Conservation (phyloP, 2,797 vertebrate species). For the Molossus molossus region DNA sequence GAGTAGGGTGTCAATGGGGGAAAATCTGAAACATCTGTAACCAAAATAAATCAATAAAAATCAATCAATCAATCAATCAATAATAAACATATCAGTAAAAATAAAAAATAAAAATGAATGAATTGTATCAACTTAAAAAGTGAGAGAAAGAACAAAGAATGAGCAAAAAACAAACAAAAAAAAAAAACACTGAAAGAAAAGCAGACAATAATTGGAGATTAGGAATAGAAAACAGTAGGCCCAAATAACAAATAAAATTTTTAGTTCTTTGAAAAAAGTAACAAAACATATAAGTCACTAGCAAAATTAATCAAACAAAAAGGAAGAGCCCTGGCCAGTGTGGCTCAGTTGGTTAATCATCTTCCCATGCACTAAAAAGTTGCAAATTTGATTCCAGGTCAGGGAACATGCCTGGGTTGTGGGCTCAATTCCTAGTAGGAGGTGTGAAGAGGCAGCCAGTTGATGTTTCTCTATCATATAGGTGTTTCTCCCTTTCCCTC, state of each 20-base stretch:
- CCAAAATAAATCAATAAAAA: no score
- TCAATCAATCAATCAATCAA: no score
- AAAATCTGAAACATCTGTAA: no score
- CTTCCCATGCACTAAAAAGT: neutral
- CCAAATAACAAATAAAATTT: slow-evolving; percentile 37
- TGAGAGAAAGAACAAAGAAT: slow-evolving; percentile 28
- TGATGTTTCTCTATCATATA: neutral
- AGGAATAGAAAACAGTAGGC: neutral
- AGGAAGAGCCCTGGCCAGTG: neutral
- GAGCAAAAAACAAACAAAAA: slow-evolving; percentile 32
- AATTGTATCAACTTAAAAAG: neutral
- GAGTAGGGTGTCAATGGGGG: no score
- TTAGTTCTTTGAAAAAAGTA: slow-evolving; percentile 48
- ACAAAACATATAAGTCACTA: slow-evolving; percentile 22
- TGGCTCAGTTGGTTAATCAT: neutral
- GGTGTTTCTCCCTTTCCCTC: no score
- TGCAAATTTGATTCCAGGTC: neutral
- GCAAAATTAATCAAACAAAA: neutral
- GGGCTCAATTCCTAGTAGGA: neutral
- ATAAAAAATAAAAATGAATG: slow-evolving; percentile 11
- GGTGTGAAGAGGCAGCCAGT: neutral
- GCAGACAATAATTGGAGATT: neutral
- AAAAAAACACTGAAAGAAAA: slow-evolving; percentile 6
- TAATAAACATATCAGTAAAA: neutral
- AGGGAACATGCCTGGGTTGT: neutral